These are phyloP conservation scores for Calidris pugnax DNA, from an alignment of 2,113 vertebrate genomes.

Conservation along the genomic window DNA sequence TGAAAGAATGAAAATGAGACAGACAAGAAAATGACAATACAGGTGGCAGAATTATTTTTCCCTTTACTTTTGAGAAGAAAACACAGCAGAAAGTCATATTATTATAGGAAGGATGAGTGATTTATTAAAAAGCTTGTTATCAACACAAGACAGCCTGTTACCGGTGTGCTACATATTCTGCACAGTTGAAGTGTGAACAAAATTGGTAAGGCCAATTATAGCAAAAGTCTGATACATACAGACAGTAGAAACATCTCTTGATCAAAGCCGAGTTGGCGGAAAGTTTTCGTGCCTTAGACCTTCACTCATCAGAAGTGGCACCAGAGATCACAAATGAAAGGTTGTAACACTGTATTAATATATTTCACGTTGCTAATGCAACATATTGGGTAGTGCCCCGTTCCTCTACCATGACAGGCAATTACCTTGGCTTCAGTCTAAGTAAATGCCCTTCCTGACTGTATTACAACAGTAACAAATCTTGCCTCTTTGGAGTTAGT, in stretches of 20 bases:
- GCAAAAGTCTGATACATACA: slow-evolving; percentile 53
- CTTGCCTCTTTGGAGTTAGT: background rate
- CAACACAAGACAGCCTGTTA: slow-evolving; percentile 70
- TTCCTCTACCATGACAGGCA: background rate
- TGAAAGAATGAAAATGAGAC: slow-evolving; percentile 28
- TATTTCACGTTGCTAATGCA: slow-evolving; percentile 37
- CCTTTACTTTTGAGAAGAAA: slow-evolving; percentile 50
- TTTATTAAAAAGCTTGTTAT: slow-evolving; percentile 72
- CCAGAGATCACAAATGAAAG: slow-evolving; percentile 55
- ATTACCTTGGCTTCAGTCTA: background rate
- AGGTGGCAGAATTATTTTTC: slow-evolving; percentile 45
- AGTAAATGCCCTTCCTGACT: background rate
- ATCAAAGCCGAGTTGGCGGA: slow-evolving; percentile 57
- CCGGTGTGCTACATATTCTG: slow-evolving; percentile 51
- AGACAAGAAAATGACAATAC: slow-evolving; percentile 45
- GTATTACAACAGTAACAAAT: background rate
- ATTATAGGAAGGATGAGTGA: slow-evolving; percentile 65
- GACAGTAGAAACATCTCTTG: slow-evolving; percentile 55
- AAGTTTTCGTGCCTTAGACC: slow-evolving; percentile 56
- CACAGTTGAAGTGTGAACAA: slow-evolving; percentile 59
- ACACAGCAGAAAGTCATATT: slow-evolving; percentile 55
- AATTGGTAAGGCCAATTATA: slow-evolving; percentile 67
- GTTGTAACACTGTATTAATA: background rate
- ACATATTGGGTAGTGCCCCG: background rate
- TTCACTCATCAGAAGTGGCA: slow-evolving; percentile 48